Percentiles rank a stretch among this genome's conserved stretches.
Evolutionary conservation across 2,888 invertebrate genomes (phyloP).

Genomic region (Conistra vaccinii): DNA sequence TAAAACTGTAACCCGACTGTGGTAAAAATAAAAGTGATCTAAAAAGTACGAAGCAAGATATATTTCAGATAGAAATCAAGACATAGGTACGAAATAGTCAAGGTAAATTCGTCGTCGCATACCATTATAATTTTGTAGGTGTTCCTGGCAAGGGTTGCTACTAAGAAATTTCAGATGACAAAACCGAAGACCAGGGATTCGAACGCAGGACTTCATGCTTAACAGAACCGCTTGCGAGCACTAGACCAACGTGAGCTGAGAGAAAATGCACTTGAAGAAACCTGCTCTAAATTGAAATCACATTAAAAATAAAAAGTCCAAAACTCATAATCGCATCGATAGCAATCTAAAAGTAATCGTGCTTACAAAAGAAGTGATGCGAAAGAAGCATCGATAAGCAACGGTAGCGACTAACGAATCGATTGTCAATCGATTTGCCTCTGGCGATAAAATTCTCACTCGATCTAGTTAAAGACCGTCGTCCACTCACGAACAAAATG

Average conservation of each 20-base stretch:
- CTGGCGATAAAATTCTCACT: constrained; percentile 69
- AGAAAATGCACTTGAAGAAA: not conserved
- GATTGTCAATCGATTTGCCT: constrained; percentile 72
- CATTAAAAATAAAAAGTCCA: constrained; percentile 14
- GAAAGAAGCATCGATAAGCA: constrained; percentile 73
- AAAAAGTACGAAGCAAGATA: too few species aligned
- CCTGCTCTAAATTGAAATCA: not conserved
- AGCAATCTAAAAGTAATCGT: constrained; percentile 66
- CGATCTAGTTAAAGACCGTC: constrained; percentile 52
- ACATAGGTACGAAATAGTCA: too few species aligned
- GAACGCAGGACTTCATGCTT: not conserved
- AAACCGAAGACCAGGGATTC: not conserved
- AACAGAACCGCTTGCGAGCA: not conserved
- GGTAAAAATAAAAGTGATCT: too few species aligned
- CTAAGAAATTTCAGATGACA: too few species aligned
- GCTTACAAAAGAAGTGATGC: constrained; percentile 73
- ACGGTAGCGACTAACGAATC: constrained; percentile 76
- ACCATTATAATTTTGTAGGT: too few species aligned
- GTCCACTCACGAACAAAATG: constrained; percentile 42
- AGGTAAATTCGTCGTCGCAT: too few species aligned
- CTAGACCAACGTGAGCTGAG: not conserved
- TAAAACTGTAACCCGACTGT: too few species aligned
- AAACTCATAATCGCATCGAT: constrained; percentile 52
- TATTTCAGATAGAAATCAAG: too few species aligned
- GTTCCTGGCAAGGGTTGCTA: too few species aligned